These are phyloP conservation scores for Xenopus borealis DNA, from an alignment of 2,113 vertebrate genomes.

Conservation along the genomic window DNA sequence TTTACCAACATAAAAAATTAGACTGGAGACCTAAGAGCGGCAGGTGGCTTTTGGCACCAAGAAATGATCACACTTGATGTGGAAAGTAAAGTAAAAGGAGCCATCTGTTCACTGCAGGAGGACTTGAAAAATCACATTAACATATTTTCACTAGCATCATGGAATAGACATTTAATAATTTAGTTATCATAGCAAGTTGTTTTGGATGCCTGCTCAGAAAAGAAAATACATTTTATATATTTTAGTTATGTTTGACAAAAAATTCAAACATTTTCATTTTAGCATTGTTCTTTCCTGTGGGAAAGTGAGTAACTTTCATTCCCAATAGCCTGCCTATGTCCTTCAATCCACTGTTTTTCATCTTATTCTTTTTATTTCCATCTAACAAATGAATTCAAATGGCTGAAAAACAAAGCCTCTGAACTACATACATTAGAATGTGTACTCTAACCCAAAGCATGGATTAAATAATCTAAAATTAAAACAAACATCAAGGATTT, in stretches of 20 bases:
- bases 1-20: constrained; percentile 99
- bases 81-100: constrained; percentile 99
- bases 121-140: constrained; percentile 91
- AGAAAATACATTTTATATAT: constrained; percentile 60
- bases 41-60: constrained; percentile 99
- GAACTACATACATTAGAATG: constrained; percentile 18
- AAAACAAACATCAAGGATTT: constrained; percentile 11
- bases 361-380: constrained; percentile 21
- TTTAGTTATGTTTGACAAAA: background rate
- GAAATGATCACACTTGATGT: constrained; percentile 99
- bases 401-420: constrained; percentile 35
- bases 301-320: constrained; percentile 12
- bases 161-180: constrained; percentile 99
- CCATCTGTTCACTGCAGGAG: constrained; percentile 98
- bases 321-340: constrained; percentile 27
- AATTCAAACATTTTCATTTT: constrained; percentile 36
- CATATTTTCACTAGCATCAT: constrained; percentile 99
- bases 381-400: constrained; percentile 17
- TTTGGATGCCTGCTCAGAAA: constrained; percentile 77
- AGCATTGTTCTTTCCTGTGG: constrained; percentile 36
- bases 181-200: constrained; percentile 85
- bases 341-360: constrained; percentile 32
- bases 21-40: constrained; percentile 93
- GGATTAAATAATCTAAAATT: constrained; percentile 15
- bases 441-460: constrained; percentile 29